phyloP scores from a whole-genome alignment of 1,140 invertebrate species.

The Ips typographus region DNA sequence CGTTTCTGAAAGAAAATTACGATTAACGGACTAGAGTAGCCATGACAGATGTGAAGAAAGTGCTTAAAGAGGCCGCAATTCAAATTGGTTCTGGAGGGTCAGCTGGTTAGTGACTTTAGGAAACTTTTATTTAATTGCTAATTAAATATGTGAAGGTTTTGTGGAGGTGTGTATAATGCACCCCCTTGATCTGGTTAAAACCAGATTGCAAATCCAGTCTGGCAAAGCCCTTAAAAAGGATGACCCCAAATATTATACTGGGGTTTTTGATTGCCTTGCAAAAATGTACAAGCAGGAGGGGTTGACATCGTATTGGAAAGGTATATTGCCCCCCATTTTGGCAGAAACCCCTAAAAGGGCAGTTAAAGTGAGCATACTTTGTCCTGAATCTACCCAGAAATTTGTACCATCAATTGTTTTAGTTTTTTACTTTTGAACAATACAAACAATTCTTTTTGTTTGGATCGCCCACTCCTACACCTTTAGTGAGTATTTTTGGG shows the following conservation, averaged over 20 bases:
- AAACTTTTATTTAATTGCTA: background rate
- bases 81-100: conserved; percentile 87
- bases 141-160: conserved; percentile 64
- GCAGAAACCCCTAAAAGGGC: conserved; percentile 95
- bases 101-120: conserved; percentile 60
- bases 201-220: conserved; percentile 77
- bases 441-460: conserved; percentile 85
- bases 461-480: conserved; percentile 68
- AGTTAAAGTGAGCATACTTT: conserved; percentile 65
- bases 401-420: conserved; percentile 46
- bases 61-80: conserved; percentile 72
- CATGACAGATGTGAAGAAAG: conserved; percentile 54
- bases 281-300: conserved; percentile 90
- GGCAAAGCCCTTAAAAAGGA: conserved; percentile 46
- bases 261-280: conserved; percentile 81
- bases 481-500: conserved; percentile 59
- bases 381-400: background rate
- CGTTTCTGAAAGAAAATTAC: too few relatives aligned
- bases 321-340: conserved; percentile 86
- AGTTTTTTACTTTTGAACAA: conserved; percentile 91
- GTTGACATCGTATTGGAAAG: conserved; percentile 82
- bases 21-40: background rate
- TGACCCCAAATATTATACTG: conserved; percentile 69
- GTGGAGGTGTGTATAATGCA: conserved; percentile 96
- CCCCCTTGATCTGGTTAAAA: conserved; percentile 91